Evolutionary conservation across 2,113 vertebrate genomes (phyloP).

Genomic region (Cisticola juncidis): DNA sequence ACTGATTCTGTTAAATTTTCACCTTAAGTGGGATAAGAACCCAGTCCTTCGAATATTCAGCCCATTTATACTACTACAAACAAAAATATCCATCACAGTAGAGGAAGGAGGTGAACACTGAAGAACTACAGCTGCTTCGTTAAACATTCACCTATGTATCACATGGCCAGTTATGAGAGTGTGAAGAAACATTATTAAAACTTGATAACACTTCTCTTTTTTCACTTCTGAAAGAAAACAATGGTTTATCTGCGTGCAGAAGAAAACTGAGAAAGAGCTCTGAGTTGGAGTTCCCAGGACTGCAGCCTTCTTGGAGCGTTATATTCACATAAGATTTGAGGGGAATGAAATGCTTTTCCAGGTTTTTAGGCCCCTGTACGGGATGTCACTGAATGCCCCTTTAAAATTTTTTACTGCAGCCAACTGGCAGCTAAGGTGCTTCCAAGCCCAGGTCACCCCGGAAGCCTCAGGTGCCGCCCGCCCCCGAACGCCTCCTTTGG

Average conservation of each 20-base stretch:
- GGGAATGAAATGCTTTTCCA: background rate
- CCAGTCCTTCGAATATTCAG: background rate
- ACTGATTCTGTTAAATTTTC: background rate
- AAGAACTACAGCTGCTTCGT: background rate
- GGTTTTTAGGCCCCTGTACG: background rate
- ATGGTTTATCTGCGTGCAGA: background rate
- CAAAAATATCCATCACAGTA: background rate
- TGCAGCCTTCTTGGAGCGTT: background rate
- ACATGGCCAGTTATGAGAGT: background rate
- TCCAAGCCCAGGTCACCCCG: background rate
- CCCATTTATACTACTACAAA: background rate
- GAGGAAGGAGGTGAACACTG: background rate
- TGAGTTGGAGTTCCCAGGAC: background rate
- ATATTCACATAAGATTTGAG: background rate
- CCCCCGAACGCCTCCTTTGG: background rate
- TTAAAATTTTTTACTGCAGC: background rate
- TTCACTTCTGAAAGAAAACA: background rate
- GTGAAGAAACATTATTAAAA: background rate
- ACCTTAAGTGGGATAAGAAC: background rate
- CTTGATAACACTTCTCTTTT: background rate
- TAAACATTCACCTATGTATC: background rate
- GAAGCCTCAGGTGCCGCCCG: background rate
- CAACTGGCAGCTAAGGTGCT: fast-evolving
- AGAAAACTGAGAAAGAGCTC: background rate
- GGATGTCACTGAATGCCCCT: fast-evolving